phyloP scores from a whole-genome alignment of 2,113 vertebrate genomes.

The Macrotus californicus region DNA sequence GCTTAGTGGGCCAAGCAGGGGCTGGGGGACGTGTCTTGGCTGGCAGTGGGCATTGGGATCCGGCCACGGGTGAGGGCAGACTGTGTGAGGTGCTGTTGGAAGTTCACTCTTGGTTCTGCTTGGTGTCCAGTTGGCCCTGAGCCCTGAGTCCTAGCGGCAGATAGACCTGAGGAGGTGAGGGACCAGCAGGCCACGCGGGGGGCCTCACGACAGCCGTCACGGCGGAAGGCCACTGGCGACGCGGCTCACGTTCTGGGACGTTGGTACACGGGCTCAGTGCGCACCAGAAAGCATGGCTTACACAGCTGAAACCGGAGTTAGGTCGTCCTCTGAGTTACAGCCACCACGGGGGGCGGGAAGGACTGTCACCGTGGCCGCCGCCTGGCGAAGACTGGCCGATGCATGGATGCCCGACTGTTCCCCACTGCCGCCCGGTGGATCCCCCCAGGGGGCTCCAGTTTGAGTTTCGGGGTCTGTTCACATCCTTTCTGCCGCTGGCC shows the following conservation, averaged over 20 bases:
- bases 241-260: background rate
- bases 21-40: too few species aligned
- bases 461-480: background rate
- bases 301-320: accelerated
- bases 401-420: background rate
- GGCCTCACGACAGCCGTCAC: background rate
- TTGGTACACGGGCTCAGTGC: background rate
- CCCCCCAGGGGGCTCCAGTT: background rate
- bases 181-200: accelerated
- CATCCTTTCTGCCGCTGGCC: background rate
- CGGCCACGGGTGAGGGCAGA: accelerated
- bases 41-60: background rate
- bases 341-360: background rate
- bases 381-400: accelerated
- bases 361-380: accelerated
- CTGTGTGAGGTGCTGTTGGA: accelerated
- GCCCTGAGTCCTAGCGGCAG: background rate
- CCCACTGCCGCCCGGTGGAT: background rate
- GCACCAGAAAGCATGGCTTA: background rate
- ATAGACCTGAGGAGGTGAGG: background rate
- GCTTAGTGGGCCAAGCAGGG: accelerated
- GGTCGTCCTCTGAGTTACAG: background rate
- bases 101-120: background rate
- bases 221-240: background rate
- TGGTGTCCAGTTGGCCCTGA: background rate